These are phyloP conservation scores for Ochlodes sylvanus DNA, from an alignment of 2,888 invertebrate genomes.

Conservation along the genomic window DNA sequence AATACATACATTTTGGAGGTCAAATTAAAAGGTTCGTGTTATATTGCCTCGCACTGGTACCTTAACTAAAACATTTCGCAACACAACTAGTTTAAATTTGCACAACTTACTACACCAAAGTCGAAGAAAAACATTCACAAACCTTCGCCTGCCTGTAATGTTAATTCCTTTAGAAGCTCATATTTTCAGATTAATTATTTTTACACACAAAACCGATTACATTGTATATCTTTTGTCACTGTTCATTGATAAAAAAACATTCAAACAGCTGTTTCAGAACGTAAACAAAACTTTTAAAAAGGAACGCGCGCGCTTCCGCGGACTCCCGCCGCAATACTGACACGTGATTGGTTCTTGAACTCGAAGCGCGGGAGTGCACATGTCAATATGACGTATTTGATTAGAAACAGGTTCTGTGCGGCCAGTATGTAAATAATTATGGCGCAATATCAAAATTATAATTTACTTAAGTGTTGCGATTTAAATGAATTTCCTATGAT, in stretches of 20 bases:
- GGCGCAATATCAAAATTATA: conserved; percentile 39
- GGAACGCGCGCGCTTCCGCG: conserved; percentile 64
- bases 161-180: conserved; percentile 1
- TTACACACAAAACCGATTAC: conserved; percentile 27
- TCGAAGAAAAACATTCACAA: conserved; percentile 47
- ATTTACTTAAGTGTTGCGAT: conserved; percentile 39
- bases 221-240: conserved; percentile 11
- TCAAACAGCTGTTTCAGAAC: conserved; percentile 37
- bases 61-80: conserved; percentile 55
- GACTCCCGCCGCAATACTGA: conserved; percentile 64
- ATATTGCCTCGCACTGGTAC: conserved; percentile 32
- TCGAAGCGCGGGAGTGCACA: conserved; percentile 68
- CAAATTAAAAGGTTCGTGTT: conserved; percentile 40
- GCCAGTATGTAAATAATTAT: conserved; percentile 41
- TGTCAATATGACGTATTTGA: conserved; percentile 53
- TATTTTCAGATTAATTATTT: conserved; percentile 1
- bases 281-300: conserved; percentile 46
- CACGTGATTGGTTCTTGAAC: conserved; percentile 59
- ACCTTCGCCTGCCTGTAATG: conserved; percentile 52
- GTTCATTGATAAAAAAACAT: conserved; percentile 20
- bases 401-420: conserved; percentile 55
- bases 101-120: conserved; percentile 53
- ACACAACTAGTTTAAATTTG: conserved; percentile 56
- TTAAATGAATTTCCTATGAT: conserved; percentile 52
- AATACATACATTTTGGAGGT: conserved; percentile 7